A percentile compares a stretch with the other conserved stretches of the same genome.
These are phyloP conservation scores for Amphiduros pacificus DNA, from an alignment of 2,888 invertebrate species.

Conservation along the genomic window DNA sequence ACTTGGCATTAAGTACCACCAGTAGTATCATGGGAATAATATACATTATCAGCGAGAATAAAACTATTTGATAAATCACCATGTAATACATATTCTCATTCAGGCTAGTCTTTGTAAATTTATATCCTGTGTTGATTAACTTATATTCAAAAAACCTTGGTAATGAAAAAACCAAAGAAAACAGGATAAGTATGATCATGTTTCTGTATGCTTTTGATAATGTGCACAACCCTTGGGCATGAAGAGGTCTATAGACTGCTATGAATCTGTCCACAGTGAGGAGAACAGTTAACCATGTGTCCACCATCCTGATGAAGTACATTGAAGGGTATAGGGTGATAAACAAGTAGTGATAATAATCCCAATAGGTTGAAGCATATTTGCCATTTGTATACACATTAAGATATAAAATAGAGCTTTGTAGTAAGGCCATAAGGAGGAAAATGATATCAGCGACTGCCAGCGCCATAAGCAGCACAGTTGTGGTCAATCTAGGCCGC, in stretches of 20 bases:
- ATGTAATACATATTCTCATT: slow-evolving; percentile 23
- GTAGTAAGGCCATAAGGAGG: slow-evolving; percentile 19
- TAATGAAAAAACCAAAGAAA: slow-evolving; percentile 22
- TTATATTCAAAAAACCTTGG: slow-evolving; percentile 30
- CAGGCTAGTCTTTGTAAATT: slow-evolving; percentile 13
- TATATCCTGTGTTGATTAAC: background rate
- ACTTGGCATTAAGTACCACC: slow-evolving; percentile 26
- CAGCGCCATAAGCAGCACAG: slow-evolving; percentile 24
- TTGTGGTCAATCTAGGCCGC: slow-evolving; percentile 24
- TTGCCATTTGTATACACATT: background rate
- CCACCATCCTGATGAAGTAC: slow-evolving; percentile 24
- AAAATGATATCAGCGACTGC: slow-evolving; percentile 26
- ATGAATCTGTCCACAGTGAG: slow-evolving; percentile 32
- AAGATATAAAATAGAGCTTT: slow-evolving; percentile 20
- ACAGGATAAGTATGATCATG: slow-evolving; percentile 19
- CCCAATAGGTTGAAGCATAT: slow-evolving; percentile 5
- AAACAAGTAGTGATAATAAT: slow-evolving; percentile 15
- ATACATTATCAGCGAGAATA: slow-evolving; percentile 29
- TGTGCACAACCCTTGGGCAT: slow-evolving; percentile 31
- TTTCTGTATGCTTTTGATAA: slow-evolving; percentile 18
- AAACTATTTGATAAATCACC: slow-evolving; percentile 24
- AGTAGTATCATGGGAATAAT: slow-evolving; percentile 26
- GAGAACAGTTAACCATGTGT: slow-evolving; percentile 31
- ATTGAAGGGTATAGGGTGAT: slow-evolving; percentile 22
- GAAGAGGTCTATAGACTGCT: slow-evolving; percentile 31